Base-by-base conservation (phyloP, 2,797 vertebrate species). In the Ptychadena robeensis region DNA sequence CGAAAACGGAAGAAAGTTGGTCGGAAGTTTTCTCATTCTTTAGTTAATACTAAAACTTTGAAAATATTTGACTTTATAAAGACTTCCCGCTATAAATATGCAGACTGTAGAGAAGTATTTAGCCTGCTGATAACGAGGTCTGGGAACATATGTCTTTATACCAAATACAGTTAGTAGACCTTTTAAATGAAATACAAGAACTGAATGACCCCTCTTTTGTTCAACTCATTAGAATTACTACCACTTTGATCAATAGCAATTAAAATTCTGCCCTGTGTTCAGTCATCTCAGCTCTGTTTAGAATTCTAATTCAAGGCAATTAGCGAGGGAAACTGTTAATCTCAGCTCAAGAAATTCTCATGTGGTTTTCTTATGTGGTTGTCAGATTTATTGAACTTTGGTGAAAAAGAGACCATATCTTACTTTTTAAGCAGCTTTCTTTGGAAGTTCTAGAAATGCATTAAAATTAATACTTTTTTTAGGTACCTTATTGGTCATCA, bases 221-320 rank as follows among this genome's bases (percentile, higher is more conserved):
- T 81, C 81, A 65, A 70, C 22, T 73, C 86, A 73, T 87, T 82
- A 77, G 71, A 87, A 70, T 67, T 75, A 88, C 86, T 86, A 87
- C 87, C 82, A 82, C 44, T 83, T 86, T 87, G 79, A 79, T 86
- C 12, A 3, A 86, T 85, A 88, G 27, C 27, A 81, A 70, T 89
- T 87, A 87, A 87, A 90, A 85, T 75, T 86, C 72, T 85, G 85
- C 85, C 64, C 82, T 79, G 22, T 87, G 83, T 83, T 88, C 72
- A 74, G 35, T 32, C 74, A 73, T 84, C 28, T 10, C 82, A 79
- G 61, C 48, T 75, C 82, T 75, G 81, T 75, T 27, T 10, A 0
- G 4, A 9, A 61, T 35, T 44, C 74, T 65, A 86, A 79, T 31
- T 84, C 61, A 86, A 69, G 37, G 18, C 72, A 86, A 80, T 81